Evolutionary conservation across 2,113 vertebrate genomes (phyloP).

Genomic region (Solea solea): DNA sequence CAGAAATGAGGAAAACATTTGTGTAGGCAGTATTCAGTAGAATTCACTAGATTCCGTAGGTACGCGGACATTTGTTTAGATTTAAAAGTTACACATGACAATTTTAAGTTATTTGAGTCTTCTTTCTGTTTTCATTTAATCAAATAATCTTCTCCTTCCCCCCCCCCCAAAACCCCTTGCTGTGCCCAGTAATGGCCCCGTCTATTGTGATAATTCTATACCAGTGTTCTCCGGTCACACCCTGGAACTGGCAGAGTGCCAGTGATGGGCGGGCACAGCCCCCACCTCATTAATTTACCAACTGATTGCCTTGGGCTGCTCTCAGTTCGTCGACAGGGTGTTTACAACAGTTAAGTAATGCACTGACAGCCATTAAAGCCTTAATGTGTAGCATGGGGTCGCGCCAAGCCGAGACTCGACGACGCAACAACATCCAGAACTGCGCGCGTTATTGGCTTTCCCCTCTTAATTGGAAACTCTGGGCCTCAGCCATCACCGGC

Average conservation of each 20-base stretch:
- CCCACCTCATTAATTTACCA: constrained; percentile 83
- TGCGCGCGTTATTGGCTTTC: constrained; percentile 56
- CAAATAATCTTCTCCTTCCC: not conserved
- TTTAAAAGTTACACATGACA: too few relatives aligned
- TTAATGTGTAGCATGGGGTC: constrained; percentile 67
- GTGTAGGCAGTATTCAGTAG: too few relatives aligned
- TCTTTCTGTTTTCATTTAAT: too few relatives aligned
- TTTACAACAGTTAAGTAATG: constrained; percentile 75
- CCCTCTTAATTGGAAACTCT: constrained; percentile 68
- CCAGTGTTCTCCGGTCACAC: constrained; percentile 76
- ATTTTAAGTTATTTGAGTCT: too few relatives aligned
- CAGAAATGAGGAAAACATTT: too few relatives aligned
- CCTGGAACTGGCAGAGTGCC: constrained; percentile 81
- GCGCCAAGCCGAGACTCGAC: constrained; percentile 42
- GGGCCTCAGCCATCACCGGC: constrained; percentile 75
- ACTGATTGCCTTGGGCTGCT: constrained; percentile 74
- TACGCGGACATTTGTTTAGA: too few relatives aligned
- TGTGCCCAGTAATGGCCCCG: not conserved
- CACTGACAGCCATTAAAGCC: constrained; percentile 77
- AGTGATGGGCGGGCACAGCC: constrained; percentile 65
- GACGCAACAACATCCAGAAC: constrained; percentile 37
- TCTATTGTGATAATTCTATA: constrained; percentile 72
- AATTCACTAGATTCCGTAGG: too few relatives aligned
- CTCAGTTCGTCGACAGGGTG: constrained; percentile 76
- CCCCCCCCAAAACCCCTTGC: not conserved